Base-by-base conservation (phyloP, 2,888 invertebrate genomes). In the Volucella zonaria region DNA sequence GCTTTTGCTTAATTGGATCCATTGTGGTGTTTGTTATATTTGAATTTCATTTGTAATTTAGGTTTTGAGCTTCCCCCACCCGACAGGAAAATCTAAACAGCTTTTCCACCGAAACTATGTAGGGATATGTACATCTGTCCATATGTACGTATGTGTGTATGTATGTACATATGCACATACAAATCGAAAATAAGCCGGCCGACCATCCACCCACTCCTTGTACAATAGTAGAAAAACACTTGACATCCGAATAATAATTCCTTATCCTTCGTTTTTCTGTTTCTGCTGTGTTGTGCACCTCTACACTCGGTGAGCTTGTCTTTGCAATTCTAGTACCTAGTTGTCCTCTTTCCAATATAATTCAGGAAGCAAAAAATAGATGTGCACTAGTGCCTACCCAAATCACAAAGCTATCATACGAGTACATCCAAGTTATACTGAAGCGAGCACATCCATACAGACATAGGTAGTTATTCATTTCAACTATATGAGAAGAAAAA, bases 1-100 rank as follows among this genome's bases (percentile, higher is more conserved):
- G 78, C 78, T 71, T 66, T 79, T 38, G 64, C 71, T 78, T 78
- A 78, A 78, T 78, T 79, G 78, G 78, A 73, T 79, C 71, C 59
- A 58, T 71, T 79, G 78, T 66, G 78, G 78, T 64, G 73, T 71
- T 66, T 64, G 73, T 71, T 66, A 66, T 71, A 66, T 71, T 45
- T 71, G 42, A 78, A 78, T 56, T 70, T 62, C 18, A 71, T 56
- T 78, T 45, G 54, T 62, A 77, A 70, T 77, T 68, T 61, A 62
- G 64, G 14, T 78, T 64, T 70, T 47, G 38, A 31, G 31, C 31
- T 31, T 31, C 31, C 3, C 31, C 31, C 31, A 31, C 31, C 31
- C 31, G 6, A 31, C 6, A 6, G 31, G 3, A 6, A 31, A 31
- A 31, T 31, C 31, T 31, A 31, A 31, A 31, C 23, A 0, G 23